Conservation (phyloP, 2,113 vertebrate species). For the Odobenus rosmarus region DNA sequence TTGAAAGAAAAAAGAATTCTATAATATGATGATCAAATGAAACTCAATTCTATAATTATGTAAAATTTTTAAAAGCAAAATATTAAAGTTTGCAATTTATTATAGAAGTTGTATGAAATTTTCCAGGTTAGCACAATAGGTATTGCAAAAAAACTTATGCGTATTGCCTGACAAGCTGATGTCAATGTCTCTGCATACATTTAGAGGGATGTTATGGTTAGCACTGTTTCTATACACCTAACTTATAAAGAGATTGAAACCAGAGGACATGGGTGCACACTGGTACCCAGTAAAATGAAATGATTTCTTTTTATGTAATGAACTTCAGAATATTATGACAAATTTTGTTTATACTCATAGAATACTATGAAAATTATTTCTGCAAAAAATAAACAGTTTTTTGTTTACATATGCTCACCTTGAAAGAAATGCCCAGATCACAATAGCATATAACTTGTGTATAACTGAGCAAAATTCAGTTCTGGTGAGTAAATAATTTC, state of each 20-base stretch:
- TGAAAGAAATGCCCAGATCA: not conserved
- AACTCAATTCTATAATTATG: constrained; percentile 9
- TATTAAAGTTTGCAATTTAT: not conserved
- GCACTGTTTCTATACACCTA: not conserved
- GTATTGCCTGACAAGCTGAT: not conserved
- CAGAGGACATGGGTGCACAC: not conserved
- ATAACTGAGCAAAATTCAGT: not conserved
- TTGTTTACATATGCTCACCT: not conserved
- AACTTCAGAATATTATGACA: not conserved
- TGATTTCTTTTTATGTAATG: constrained; percentile 5
- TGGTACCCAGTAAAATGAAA: not conserved
- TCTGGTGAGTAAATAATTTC: not conserved
- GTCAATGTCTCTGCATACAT: not conserved
- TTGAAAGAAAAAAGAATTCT: not conserved
- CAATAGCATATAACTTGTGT: not conserved
- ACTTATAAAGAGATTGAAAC: not conserved
- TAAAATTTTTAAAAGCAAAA: constrained; percentile 30
- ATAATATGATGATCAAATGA: not conserved
- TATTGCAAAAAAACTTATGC: not conserved
- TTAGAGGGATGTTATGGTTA: not conserved
- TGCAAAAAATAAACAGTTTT: not conserved
- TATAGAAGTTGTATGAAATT: not conserved
- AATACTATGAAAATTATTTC: constrained; percentile 16
- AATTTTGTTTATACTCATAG: constrained; percentile 38
- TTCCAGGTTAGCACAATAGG: not conserved